phyloP scores from a whole-genome alignment of 2,113 vertebrate species.

The Odobenus rosmarus region DNA sequence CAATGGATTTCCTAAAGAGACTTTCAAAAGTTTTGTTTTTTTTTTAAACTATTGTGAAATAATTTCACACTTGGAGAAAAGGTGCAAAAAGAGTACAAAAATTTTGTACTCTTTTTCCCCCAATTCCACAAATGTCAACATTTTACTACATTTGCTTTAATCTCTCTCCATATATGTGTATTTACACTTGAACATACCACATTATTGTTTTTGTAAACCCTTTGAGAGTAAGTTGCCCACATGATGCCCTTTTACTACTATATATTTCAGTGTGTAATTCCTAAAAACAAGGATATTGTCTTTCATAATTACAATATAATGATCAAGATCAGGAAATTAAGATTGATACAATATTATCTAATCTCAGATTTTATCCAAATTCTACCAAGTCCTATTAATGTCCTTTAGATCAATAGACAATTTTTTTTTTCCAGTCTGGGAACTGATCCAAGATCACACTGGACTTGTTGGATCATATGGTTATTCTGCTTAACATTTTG shows the following conservation, averaged over 20 bases:
- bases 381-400: background rate
- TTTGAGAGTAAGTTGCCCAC: background rate
- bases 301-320: background rate
- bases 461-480: background rate
- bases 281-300: background rate
- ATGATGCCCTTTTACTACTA: background rate
- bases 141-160: background rate
- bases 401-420: background rate
- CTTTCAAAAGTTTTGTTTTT: background rate
- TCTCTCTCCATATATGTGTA: background rate
- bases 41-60: background rate
- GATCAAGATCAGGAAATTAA: background rate
- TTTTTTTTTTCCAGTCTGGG: background rate
- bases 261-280: background rate
- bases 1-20: background rate
- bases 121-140: background rate
- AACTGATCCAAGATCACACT: background rate
- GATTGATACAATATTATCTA: background rate
- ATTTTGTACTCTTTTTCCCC: background rate
- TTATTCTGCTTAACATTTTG: background rate
- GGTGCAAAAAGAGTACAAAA: background rate
- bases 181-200: background rate
- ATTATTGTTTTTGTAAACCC: background rate
- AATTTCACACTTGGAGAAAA: constrained; percentile 7
- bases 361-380: background rate